A percentile compares a stretch with the other conserved stretches of the same genome.
Conservation (phyloP, 2,888 invertebrate species). For the Leptinotarsa peninsularis region DNA sequence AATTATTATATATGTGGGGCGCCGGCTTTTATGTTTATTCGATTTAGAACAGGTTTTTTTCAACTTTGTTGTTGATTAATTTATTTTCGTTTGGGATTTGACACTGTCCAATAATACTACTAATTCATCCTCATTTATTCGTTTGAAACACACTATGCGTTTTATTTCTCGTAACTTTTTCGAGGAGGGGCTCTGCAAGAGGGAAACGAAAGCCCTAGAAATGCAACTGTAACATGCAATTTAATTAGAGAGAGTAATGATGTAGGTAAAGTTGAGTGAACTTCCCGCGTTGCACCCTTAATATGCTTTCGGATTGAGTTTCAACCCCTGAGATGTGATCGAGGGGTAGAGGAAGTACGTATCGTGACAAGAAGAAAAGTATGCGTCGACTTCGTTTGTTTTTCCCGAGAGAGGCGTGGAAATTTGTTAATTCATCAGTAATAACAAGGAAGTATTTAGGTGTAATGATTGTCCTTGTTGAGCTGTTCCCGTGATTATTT, state of each 20-base stretch:
- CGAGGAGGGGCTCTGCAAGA: background rate
- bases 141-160: background rate
- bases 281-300: slow-evolving; percentile 24
- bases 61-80: too few species aligned
- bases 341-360: background rate
- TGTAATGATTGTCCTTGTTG: too few species aligned
- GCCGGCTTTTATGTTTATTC: too few species aligned
- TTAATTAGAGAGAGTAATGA: slow-evolving; percentile 30
- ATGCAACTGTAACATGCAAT: slow-evolving; percentile 39
- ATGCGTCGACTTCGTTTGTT: background rate
- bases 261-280: slow-evolving; percentile 36
- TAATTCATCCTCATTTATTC: background rate
- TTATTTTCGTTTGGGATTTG: too few species aligned
- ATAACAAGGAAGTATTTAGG: background rate
- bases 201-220: slow-evolving; percentile 20
- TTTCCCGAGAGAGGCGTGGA: background rate
- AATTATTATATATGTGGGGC: too few species aligned
- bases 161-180: slow-evolving; percentile 8
- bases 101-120: background rate
- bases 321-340: slow-evolving; percentile 11
- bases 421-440: slow-evolving; percentile 1
- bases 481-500: too few species aligned
- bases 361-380: background rate
- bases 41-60: too few species aligned
- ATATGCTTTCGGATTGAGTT: slow-evolving; percentile 12